Percentiles rank a stretch among this genome's conserved stretches.
phyloP scores from a whole-genome alignment of 2,797 vertebrate genomes.

The Chaenodraco wilsoni region DNA sequence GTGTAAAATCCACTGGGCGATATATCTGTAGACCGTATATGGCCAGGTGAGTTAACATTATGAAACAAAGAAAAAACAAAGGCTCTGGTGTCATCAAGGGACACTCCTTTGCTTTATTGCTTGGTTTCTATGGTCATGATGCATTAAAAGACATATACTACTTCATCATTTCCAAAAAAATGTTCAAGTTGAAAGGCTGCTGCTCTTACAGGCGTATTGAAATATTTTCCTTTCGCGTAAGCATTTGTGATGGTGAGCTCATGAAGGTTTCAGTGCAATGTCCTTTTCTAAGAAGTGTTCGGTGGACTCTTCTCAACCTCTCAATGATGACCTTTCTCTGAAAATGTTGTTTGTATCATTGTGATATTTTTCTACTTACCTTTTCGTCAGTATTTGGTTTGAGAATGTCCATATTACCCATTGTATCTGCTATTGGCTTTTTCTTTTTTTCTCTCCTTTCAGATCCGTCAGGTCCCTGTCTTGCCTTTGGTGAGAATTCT shows the following conservation, averaged over 20 bases:
- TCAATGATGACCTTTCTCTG: conserved; percentile 64
- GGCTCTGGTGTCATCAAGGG: conserved; percentile 39
- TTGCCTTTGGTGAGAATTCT: conserved; percentile 55
- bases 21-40: conserved; percentile 22
- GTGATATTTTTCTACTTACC: conserved; percentile 81
- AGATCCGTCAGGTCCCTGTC: conserved; percentile 42
- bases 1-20: conserved; percentile 4
- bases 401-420: conserved; percentile 58
- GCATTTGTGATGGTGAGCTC: conserved; percentile 54
- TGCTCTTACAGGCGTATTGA: conserved; percentile 50
- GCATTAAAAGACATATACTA: conserved; percentile 26
- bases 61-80: conserved; percentile 26
- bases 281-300: conserved; percentile 65
- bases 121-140: conserved; percentile 45
- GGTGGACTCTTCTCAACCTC: conserved; percentile 62
- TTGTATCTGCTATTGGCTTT: conserved; percentile 47
- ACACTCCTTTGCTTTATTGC: conserved; percentile 31
- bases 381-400: conserved; percentile 82
- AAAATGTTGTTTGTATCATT: conserved; percentile 73
- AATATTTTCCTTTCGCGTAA: conserved; percentile 34
- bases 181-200: conserved; percentile 32
- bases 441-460: conserved; percentile 22
- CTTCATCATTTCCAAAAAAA: conserved; percentile 45
- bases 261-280: conserved; percentile 72
- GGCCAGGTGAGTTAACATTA: conserved; percentile 23